phyloP scores from a whole-genome alignment of 2,797 vertebrate species.

The Phataginus tricuspis region DNA sequence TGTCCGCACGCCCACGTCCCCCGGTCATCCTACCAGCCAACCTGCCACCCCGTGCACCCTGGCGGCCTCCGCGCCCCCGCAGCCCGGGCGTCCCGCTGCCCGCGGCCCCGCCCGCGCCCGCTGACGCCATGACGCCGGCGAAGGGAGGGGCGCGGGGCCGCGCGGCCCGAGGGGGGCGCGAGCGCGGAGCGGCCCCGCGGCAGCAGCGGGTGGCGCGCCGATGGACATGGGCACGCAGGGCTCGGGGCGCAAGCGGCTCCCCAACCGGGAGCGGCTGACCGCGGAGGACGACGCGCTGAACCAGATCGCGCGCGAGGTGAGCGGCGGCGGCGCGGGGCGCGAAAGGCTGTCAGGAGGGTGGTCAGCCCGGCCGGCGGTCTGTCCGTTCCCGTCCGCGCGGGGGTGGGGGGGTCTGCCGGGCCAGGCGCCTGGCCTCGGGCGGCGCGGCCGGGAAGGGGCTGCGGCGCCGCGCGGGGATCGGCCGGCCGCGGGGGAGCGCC shows the following conservation, averaged over 20 bases:
- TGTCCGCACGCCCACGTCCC: accelerated
- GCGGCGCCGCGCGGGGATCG: background rate
- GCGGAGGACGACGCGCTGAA: slow-evolving; percentile 96
- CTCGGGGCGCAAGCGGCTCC: slow-evolving; percentile 92
- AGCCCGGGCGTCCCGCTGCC: background rate
- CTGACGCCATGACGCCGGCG: slow-evolving; percentile 79
- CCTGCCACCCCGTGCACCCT: too few species aligned
- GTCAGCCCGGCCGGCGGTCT: too few species aligned
- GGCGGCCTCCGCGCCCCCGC: background rate
- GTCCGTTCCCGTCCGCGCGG: too few species aligned
- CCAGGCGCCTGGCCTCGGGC: background rate
- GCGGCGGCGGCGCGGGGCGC: slow-evolving; percentile 1
- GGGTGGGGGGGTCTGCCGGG: too few species aligned
- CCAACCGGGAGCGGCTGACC: slow-evolving; percentile 92
- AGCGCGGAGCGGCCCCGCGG: slow-evolving; percentile 51
- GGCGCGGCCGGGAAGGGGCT: too few species aligned
- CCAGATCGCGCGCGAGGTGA: slow-evolving; percentile 95
- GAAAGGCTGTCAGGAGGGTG: background rate
- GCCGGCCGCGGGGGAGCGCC: background rate
- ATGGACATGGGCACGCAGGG: slow-evolving; percentile 93
- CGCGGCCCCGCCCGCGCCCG: slow-evolving; percentile 15
- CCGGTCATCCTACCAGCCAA: background rate
- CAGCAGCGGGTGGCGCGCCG: slow-evolving; percentile 40
- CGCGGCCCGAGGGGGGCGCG: slow-evolving; percentile 20
- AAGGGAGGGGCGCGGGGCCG: slow-evolving; percentile 63